These are phyloP conservation scores for Euleptes europaea DNA, from an alignment of 2,113 vertebrate species.

Conservation along the genomic window DNA sequence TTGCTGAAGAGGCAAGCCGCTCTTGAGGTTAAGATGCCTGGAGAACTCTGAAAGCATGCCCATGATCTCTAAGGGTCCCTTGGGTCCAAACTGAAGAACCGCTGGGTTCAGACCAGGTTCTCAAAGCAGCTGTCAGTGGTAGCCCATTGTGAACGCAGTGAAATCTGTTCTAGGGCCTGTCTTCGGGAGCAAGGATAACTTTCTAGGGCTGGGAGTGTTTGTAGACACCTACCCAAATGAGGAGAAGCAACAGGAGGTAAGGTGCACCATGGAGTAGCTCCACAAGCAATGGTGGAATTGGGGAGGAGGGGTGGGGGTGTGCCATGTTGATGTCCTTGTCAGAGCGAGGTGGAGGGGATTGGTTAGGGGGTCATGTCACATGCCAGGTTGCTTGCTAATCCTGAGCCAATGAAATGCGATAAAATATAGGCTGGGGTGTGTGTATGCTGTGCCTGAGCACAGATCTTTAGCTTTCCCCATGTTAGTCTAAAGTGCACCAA, in stretches of 20 bases:
- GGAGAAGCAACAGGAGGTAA: constrained; percentile 96
- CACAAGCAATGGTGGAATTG: not conserved
- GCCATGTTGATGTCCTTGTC: not conserved
- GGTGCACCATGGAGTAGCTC: constrained; percentile 1
- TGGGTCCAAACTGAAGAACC: not conserved
- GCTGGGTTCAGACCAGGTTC: not conserved
- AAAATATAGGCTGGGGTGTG: not conserved
- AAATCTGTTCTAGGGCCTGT: constrained; percentile 83
- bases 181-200: constrained; percentile 95
- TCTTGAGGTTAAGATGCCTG: not conserved
- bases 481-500: not conserved
- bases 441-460: not conserved
- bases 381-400: not conserved
- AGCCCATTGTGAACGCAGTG: rapidly evolving
- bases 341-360: not conserved
- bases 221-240: constrained; percentile 98
- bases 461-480: not conserved
- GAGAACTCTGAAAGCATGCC: not conserved
- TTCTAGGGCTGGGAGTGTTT: constrained; percentile 93
- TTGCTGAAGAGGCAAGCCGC: not conserved
- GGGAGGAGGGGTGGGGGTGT: not conserved
- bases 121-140: not conserved
- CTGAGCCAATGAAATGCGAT: not conserved
- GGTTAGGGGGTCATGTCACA: not conserved
- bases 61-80: too few species aligned